Percentiles rank a stretch among this genome's conserved stretches.
Evolutionary conservation across 2,113 vertebrate genomes (phyloP).

Genomic region (Rhombomys opimus): DNA sequence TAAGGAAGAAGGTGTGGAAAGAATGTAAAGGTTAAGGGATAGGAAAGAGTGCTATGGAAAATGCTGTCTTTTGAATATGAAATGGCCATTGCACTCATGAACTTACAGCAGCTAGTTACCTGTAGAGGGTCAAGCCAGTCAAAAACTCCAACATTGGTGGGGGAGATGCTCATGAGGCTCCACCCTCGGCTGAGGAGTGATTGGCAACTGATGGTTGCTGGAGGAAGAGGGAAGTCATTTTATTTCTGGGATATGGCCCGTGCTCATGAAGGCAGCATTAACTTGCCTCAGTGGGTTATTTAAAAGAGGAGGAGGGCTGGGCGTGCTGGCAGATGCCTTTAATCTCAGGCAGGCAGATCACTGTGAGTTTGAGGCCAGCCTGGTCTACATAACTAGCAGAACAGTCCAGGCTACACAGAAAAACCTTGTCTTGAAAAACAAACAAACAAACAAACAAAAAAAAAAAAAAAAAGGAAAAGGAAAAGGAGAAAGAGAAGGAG

Average conservation of each 20-base stretch:
- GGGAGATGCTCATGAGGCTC: background rate
- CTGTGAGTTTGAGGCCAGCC: no score
- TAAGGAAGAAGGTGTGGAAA: background rate
- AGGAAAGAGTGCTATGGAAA: background rate
- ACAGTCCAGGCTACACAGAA: no score
- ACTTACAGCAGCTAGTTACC: background rate
- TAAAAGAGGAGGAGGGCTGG: background rate
- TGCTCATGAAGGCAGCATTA: background rate
- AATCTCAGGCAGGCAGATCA: no score
- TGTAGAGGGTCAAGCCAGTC: background rate
- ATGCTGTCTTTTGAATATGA: no score
- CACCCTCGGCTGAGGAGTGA: background rate
- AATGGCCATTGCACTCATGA: background rate
- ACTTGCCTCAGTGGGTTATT: background rate
- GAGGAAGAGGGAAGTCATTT: background rate
- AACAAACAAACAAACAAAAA: no score
- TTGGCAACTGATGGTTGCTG: background rate
- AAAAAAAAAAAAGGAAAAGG: no score
- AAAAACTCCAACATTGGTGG: background rate
- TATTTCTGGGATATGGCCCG: background rate
- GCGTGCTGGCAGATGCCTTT: no score
- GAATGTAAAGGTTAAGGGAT: background rate
- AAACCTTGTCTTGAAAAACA: no score
- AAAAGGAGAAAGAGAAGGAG: background rate
- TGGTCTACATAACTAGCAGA: no score